Percentiles rank a stretch among this genome's conserved stretches.
These are phyloP conservation scores for Apodemia mormo DNA, from an alignment of 2,888 invertebrate genomes.

Conservation along the genomic window DNA sequence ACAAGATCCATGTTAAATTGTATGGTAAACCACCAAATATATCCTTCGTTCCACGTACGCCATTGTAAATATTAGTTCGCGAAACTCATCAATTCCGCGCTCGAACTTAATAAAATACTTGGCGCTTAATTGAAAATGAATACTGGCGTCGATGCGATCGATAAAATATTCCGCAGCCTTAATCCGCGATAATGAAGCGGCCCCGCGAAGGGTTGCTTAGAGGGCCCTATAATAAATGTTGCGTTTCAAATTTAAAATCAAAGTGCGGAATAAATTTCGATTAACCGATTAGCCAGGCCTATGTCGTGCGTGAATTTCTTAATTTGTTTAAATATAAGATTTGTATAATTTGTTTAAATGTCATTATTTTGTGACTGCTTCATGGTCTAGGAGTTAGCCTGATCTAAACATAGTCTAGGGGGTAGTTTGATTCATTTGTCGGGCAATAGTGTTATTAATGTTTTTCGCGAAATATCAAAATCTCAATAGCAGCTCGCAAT, in stretches of 20 bases:
- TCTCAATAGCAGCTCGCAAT: too few relatives aligned
- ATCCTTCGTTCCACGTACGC: conserved; percentile 54
- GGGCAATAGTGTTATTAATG: too few relatives aligned
- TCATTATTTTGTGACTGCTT: too few relatives aligned
- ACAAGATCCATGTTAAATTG: not conserved
- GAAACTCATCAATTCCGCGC: conserved; percentile 80
- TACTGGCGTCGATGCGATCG: conserved; percentile 76
- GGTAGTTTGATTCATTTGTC: too few relatives aligned
- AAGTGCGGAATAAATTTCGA: conserved; percentile 82
- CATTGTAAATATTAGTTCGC: conserved; percentile 81
- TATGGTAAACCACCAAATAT: not conserved
- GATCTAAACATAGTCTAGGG: too few relatives aligned
- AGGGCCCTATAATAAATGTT: conserved; percentile 80
- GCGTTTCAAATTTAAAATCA: conserved; percentile 81
- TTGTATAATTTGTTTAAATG: not conserved
- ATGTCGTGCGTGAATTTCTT: conserved; percentile 70
- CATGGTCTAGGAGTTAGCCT: too few relatives aligned
- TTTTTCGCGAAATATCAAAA: too few relatives aligned
- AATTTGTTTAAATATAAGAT: not conserved
- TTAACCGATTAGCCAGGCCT: conserved; percentile 76
- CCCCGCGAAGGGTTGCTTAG: conserved; percentile 74
- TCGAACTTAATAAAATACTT: conserved; percentile 82
- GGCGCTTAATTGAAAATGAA: conserved; percentile 82
- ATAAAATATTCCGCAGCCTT: conserved; percentile 80
- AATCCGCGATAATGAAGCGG: conserved; percentile 81